phyloP scores from a whole-genome alignment of 1,140 invertebrate species.

The Lanistes nyassanus region DNA sequence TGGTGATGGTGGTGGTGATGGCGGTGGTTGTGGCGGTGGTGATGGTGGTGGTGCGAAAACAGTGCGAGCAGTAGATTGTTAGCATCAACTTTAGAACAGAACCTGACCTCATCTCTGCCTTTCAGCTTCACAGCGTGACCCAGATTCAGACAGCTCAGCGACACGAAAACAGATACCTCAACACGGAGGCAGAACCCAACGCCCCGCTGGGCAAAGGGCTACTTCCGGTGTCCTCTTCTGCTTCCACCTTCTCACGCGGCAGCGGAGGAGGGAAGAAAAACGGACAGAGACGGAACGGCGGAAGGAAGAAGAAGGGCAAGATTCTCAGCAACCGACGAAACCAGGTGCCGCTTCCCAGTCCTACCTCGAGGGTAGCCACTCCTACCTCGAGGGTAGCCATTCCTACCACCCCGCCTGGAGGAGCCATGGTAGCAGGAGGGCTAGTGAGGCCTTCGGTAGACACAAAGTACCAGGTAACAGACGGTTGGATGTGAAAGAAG shows the following conservation, averaged over 20 bases:
- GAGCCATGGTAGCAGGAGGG: not conserved
- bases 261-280: constrained; percentile 39
- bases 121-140: constrained; percentile 32
- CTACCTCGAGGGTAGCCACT: constrained; percentile 3
- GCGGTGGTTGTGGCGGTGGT: too few relatives aligned
- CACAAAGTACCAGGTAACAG: constrained; percentile 12
- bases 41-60: too few relatives aligned
- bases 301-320: constrained; percentile 35
- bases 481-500: too few relatives aligned
- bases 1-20: too few relatives aligned
- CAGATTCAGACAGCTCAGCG: constrained; percentile 21
- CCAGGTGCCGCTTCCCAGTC: constrained; percentile 18
- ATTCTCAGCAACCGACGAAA: constrained; percentile 27
- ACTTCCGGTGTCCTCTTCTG: constrained; percentile 19
- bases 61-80: too few relatives aligned
- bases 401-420: not conserved
- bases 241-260: constrained; percentile 4
- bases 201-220: not conserved
- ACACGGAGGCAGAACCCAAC: constrained; percentile 43
- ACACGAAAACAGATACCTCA: constrained; percentile 46
- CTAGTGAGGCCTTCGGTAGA: not conserved
- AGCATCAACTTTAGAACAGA: too few relatives aligned
- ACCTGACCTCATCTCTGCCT: not conserved
- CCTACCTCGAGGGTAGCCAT: constrained; percentile 4
- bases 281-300: constrained; percentile 33